Evolutionary conservation across 30 jellyfish, hydroid and myxozoan species (phyloP), one percentile per base, ranked within the genome.

Genomic region (Phacellophora camtschatica): DNA sequence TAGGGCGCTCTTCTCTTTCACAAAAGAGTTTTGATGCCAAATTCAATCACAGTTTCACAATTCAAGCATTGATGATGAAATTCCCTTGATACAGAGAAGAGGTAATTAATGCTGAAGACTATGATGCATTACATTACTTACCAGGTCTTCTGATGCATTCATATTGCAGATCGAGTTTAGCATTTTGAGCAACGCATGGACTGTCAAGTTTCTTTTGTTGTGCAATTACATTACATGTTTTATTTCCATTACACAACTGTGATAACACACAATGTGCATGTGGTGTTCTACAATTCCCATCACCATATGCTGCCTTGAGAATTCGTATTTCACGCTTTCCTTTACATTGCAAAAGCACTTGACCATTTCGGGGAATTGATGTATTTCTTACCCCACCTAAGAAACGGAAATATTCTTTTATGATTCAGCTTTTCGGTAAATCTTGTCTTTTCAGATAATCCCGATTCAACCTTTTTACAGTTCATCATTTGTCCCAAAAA

Each of bases 71-170:
- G n/a, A n/a, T n/a, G n/a, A n/a, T n/a, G n/a, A n/a, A n/a, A n/a
- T n/a, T n/a, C n/a, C n/a, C n/a, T n/a, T n/a, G n/a, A n/a, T n/a
- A n/a, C n/a, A n/a, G n/a, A n/a, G n/a, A n/a, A n/a, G n/a, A n/a
- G n/a, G n/a, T n/a, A n/a, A n/a, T n/a, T n/a, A n/a, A n/a, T n/a
- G n/a, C n/a, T n/a, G n/a, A n/a, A n/a, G n/a, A n/a, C n/a, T n/a
- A n/a, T n/a, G n/a, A n/a, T n/a, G n/a, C n/a, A n/a, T n/a, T n/a
- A n/a, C n/a, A 46, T 46, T 46, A 46, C 90, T 2, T 32, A 83
- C 95, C 84, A 25, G 95, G 88, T 30, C 95, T 84, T 75, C 90
- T 65, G 0, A 74, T 85, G 48, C 96, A 85, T 30, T 85, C 86
- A 53, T 85, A 85, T 33, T 64, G 85, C 24, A 85, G 30, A 43